Evolutionary conservation across 2,888 invertebrate genomes (phyloP).

Genomic region (Hypomecis atomaria): DNA sequence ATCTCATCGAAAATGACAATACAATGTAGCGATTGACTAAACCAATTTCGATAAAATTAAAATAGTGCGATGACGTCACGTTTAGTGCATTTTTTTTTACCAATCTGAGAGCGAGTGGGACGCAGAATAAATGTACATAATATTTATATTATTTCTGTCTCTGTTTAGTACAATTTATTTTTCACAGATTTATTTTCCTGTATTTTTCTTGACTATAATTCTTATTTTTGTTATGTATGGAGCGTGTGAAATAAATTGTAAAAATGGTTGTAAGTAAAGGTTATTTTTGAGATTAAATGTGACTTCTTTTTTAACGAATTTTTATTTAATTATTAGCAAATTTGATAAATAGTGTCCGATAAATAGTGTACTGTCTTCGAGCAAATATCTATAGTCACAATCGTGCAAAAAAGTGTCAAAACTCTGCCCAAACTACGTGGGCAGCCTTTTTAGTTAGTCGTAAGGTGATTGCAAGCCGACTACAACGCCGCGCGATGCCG

Average conservation of each 20-base stretch:
- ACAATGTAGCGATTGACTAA: background rate
- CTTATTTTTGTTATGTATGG: slow-evolving; percentile 29
- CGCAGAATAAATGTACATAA: slow-evolving; percentile 61
- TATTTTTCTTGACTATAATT: slow-evolving; percentile 31
- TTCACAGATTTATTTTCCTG: slow-evolving; percentile 45
- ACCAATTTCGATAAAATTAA: background rate
- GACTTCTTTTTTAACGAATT: slow-evolving; percentile 25
- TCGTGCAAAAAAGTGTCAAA: too few species aligned
- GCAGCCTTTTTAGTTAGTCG: too few species aligned
- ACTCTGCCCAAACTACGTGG: too few species aligned
- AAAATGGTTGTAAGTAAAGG: slow-evolving; percentile 56
- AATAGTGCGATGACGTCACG: slow-evolving; percentile 37
- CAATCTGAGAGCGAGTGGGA: slow-evolving; percentile 46
- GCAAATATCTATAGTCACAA: too few species aligned
- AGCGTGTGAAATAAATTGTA: slow-evolving; percentile 42
- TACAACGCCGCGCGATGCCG: too few species aligned
- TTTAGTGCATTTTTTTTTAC: slow-evolving; percentile 48
- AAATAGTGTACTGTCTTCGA: too few species aligned
- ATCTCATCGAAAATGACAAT: background rate
- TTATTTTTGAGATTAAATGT: slow-evolving; percentile 53
- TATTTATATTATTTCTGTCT: slow-evolving; percentile 63
- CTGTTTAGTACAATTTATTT: slow-evolving; percentile 44
- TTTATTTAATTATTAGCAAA: too few species aligned
- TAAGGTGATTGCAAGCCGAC: too few species aligned
- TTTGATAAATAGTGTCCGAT: too few species aligned